Evolutionary conservation across 2,113 vertebrate genomes (phyloP).

Genomic region (Bucco capensis): DNA sequence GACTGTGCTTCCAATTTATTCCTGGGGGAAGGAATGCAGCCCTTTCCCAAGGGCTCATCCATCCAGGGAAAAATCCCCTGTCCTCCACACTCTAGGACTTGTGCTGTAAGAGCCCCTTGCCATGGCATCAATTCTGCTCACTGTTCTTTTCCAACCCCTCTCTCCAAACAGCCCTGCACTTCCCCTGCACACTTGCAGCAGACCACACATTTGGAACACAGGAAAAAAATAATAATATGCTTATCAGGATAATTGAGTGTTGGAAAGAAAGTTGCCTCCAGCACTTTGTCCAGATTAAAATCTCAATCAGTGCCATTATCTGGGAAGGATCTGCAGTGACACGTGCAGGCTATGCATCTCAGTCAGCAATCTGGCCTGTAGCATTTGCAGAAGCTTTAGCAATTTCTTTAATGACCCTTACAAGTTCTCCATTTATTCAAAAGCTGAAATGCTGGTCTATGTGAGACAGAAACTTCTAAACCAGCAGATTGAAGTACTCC

Average conservation of each 20-base stretch:
- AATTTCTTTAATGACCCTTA: constrained; percentile 60
- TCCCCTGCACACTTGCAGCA: not conserved
- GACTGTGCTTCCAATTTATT: not conserved
- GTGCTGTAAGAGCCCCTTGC: not conserved
- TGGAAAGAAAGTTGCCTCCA: constrained; percentile 34
- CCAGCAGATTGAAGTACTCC: constrained; percentile 50
- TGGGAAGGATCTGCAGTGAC: constrained; percentile 50
- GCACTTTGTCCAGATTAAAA: constrained; percentile 50
- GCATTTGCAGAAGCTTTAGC: constrained; percentile 53
- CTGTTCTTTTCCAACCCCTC: not conserved
- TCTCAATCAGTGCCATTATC: constrained; percentile 58
- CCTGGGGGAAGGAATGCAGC: constrained; percentile 31
- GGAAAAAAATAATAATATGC: constrained; percentile 3
- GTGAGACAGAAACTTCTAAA: constrained; percentile 51
- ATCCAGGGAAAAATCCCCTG: not conserved
- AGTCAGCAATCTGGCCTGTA: constrained; percentile 34
- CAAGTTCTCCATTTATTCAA: constrained; percentile 45
- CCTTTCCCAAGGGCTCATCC: not conserved
- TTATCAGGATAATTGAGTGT: constrained; percentile 41
- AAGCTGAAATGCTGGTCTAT: constrained; percentile 18
- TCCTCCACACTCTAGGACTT: not conserved
- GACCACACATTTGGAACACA: constrained; percentile 34
- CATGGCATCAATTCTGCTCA: not conserved
- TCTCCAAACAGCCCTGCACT: not conserved
- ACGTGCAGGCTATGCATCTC: constrained; percentile 22